A percentile compares a stretch with the other conserved stretches of the same genome.
phyloP scores from a whole-genome alignment of 1,140 invertebrate genomes.

The Nebria ingens region DNA sequence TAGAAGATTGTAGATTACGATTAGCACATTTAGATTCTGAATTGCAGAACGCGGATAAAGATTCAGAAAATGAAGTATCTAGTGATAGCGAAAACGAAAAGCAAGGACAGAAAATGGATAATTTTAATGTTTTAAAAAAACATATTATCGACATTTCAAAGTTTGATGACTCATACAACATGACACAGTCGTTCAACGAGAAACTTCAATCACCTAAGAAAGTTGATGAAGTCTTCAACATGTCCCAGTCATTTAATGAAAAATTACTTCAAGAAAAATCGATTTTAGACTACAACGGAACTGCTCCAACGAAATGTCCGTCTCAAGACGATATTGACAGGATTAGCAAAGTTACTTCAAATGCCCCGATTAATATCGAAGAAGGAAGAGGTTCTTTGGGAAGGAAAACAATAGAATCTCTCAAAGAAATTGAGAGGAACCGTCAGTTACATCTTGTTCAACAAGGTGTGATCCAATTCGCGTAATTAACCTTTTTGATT shows the following conservation, averaged over 20 bases:
- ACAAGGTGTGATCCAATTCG: constrained; percentile 55
- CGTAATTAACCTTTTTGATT: not conserved
- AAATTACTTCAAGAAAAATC: constrained; percentile 31
- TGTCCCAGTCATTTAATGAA: constrained; percentile 33
- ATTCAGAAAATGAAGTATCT: constrained; percentile 30
- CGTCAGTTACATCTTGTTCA: constrained; percentile 76
- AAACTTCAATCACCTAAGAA: constrained; percentile 13
- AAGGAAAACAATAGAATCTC: constrained; percentile 74
- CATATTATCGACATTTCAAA: not conserved
- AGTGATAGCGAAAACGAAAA: constrained; percentile 31
- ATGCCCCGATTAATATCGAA: constrained; percentile 51
- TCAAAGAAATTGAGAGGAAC: constrained; percentile 83
- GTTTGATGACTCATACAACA: not conserved
- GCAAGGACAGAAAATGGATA: constrained; percentile 13
- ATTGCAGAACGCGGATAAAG: constrained; percentile 22
- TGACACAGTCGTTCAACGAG: not conserved
- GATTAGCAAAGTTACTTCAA: constrained; percentile 74
- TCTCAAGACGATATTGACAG: constrained; percentile 78
- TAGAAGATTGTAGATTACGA: constrained; percentile 26
- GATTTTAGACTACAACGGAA: constrained; percentile 22
- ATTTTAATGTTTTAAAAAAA: not conserved
- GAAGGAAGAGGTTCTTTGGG: constrained; percentile 47
- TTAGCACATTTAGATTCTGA: constrained; percentile 26
- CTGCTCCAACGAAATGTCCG: constrained; percentile 33
- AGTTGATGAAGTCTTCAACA: constrained; percentile 24